Percentiles rank a stretch among this genome's conserved stretches.
Evolutionary conservation across 2,113 vertebrate species (phyloP).

Genomic region (Alligator sinensis): DNA sequence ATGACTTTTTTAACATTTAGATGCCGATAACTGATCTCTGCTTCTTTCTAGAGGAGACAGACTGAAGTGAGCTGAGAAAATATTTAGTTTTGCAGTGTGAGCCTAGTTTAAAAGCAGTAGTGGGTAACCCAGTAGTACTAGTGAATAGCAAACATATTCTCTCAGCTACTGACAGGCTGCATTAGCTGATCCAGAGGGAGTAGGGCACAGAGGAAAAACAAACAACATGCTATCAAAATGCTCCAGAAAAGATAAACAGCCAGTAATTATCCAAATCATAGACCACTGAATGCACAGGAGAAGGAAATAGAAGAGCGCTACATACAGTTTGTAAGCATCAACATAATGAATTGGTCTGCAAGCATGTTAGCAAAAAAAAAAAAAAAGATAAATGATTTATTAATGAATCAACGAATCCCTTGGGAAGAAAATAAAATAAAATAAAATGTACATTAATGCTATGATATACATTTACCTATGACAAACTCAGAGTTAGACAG

Average conservation of each 20-base stretch:
- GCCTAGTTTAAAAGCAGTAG: neutral
- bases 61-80: neutral
- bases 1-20: neutral
- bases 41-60: neutral
- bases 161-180: neutral
- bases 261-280: neutral
- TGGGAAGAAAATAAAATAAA: neutral
- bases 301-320: neutral
- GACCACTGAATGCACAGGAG: neutral
- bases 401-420: neutral
- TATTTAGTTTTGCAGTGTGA: neutral
- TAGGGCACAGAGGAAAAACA: neutral
- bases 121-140: neutral
- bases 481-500: neutral
- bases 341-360: neutral
- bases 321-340: neutral
- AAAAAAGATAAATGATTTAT: fast-evolving
- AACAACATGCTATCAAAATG: neutral
- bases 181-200: neutral
- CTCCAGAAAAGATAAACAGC: neutral
- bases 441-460: neutral
- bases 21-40: neutral
- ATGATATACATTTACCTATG: neutral
- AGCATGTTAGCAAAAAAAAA: neutral
- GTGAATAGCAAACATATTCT: neutral